Percentiles rank a stretch among this genome's conserved stretches.
Conservation (phyloP, 2,113 vertebrate species). For the Origma solitaria region DNA sequence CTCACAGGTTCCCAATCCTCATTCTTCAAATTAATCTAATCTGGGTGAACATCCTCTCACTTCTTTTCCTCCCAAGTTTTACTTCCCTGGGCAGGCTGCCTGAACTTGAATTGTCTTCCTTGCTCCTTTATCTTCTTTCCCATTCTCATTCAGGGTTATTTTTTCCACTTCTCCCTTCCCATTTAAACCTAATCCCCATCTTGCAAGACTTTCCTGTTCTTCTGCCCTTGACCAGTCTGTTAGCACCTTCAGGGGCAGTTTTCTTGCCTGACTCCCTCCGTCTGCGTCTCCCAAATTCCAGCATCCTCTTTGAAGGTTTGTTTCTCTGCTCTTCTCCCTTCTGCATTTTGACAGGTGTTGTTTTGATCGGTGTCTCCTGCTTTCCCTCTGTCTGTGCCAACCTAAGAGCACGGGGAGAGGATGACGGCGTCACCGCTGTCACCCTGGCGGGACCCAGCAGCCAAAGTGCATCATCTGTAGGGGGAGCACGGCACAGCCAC, state of each 20-base stretch:
- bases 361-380: not conserved
- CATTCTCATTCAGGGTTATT: not conserved
- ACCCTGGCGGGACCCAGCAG: not conserved
- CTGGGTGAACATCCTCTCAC: not conserved
- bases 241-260: not conserved
- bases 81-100: not conserved
- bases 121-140: not conserved
- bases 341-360: not conserved
- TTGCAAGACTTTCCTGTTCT: not conserved
- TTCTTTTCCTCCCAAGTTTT: not conserved
- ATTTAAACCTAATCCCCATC: not conserved
- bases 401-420: not conserved
- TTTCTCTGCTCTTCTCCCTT: not conserved
- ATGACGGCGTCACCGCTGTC: accelerated
- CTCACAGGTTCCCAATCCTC: not conserved
- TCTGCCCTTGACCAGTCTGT: not conserved
- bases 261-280: not conserved
- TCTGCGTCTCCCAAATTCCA: not conserved
- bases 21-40: not conserved
- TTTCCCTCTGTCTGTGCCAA: not conserved
- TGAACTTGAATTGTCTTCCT: not conserved
- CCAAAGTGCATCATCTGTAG: not conserved
- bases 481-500: not conserved
- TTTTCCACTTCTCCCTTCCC: not conserved
- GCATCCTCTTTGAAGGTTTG: not conserved